Base-by-base conservation (phyloP, 1,140 invertebrate genomes). In the Euwallacea similis region DNA sequence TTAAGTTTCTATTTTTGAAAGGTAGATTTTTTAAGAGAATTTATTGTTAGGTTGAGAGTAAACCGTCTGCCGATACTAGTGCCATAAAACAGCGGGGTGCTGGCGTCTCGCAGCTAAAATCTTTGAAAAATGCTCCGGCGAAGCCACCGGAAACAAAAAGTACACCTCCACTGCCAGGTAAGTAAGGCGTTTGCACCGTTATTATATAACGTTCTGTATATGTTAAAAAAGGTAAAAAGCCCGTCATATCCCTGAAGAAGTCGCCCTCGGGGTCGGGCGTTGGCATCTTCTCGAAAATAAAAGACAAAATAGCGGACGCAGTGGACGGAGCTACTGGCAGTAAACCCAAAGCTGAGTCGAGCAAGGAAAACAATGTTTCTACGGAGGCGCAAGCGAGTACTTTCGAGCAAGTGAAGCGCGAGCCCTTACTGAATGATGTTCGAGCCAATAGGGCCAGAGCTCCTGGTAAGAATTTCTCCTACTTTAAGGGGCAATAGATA, bases 391-490 rank as follows among this genome's bases (percentile, higher is more conserved):
- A 80, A 54, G 7, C 33, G 7, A 82, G 81, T 66, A 87, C 85
- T 0, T 89, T 89, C 76, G 88, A 89, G 80, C 84, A 86, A 68
- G 82, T 89, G 15, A 87, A 88, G 75, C 82, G 88, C 43, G 82
- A 83, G 62, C 85, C 87, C 1, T 84, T 89, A 73, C 80, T 89
- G 46, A 83, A 84, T 54, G 88, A 89, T 78, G 86, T 87, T 41
- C 81, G 88, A 58, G 86, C 86, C 7, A 85, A 84, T 66, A 85
- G 88, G 79, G 88, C 82, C 6, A 84, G 85, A 79, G 82, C 83
- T 33, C 84, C 84, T 53, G 82, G 79, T 79, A 65, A 73, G 72
- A 67, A 13, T 58, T 42, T 43, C n/a, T 59, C 46, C 47, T 60
- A 4, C 21, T 33, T 4, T 33, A 33, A 33, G 21, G 4, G 4